phyloP scores from a whole-genome alignment of 2,888 invertebrate genomes.

The Drosophila borborema region DNA sequence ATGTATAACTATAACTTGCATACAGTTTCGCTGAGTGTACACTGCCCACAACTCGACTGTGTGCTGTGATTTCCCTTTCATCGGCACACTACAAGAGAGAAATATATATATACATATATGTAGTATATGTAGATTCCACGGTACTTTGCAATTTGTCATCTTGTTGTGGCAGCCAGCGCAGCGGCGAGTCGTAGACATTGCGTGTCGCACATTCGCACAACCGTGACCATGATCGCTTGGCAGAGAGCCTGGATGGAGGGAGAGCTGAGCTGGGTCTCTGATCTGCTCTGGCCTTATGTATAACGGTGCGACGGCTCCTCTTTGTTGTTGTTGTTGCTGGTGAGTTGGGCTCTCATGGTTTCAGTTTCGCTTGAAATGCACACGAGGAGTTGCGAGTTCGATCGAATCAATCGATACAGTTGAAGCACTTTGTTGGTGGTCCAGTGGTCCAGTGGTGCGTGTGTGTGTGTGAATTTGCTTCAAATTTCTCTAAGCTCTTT shows the following conservation, averaged over 20 bases:
- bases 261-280: conserved; percentile 1
- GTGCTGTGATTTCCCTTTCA: conserved; percentile 50
- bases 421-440: conserved; percentile 47
- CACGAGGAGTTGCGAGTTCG: conserved; percentile 34
- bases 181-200: conserved; percentile 34
- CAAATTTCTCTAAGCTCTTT: conserved; percentile 66
- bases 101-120: not conserved
- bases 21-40: conserved; percentile 21
- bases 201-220: conserved; percentile 61
- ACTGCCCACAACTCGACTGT: conserved; percentile 16
- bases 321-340: conserved; percentile 48
- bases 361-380: conserved; percentile 68
- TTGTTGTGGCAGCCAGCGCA: conserved; percentile 31
- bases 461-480: conserved; percentile 42
- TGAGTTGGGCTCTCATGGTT: conserved; percentile 50
- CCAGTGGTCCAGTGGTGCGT: conserved; percentile 12
- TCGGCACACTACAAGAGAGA: conserved; percentile 12
- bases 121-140: conserved; percentile 20
- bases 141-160: conserved; percentile 51
- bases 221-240: conserved; percentile 41
- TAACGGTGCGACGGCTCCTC: conserved; percentile 40
- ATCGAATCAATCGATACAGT: conserved; percentile 34
- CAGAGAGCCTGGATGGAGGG: conserved; percentile 2
- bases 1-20: not conserved
- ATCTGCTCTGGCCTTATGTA: conserved; percentile 14